Conservation (phyloP, 1,140 invertebrate genomes). For the Rhopalosiphum padi region DNA sequence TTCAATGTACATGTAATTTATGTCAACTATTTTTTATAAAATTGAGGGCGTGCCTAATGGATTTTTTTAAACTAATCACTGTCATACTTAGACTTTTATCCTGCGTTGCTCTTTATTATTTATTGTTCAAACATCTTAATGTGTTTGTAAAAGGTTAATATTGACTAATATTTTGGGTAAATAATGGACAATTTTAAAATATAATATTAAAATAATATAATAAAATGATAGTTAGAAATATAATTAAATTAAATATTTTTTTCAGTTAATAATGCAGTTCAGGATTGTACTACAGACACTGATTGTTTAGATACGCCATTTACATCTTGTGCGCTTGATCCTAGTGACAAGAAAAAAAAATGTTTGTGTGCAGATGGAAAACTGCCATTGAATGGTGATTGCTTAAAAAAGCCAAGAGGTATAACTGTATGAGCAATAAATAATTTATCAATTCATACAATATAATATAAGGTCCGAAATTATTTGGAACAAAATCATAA, state of each 20-base stretch:
- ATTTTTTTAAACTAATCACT: not conserved
- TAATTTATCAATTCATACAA: not conserved
- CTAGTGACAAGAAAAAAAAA: slow-evolving; percentile 44
- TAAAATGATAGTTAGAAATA: not conserved
- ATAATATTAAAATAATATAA: not conserved
- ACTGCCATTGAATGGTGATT: slow-evolving; percentile 51
- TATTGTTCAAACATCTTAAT: not conserved
- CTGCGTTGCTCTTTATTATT: not conserved
- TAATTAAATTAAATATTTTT: not conserved
- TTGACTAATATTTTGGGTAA: not conserved
- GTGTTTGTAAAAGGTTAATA: not conserved
- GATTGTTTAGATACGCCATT: slow-evolving; percentile 56
- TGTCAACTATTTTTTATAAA: not conserved
- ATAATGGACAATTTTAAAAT: not conserved
- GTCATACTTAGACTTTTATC: not conserved
- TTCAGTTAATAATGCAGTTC: slow-evolving; percentile 22
- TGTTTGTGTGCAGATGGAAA: slow-evolving; percentile 59
- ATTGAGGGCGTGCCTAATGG: not conserved
- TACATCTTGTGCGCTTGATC: slow-evolving; percentile 58
- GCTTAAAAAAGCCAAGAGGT: slow-evolving; percentile 59
- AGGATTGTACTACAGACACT: slow-evolving; percentile 56
- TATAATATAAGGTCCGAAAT: not conserved
- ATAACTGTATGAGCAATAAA: not conserved
- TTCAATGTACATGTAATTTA: not conserved
- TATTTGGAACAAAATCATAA: not conserved